Evolutionary conservation across 2,888 invertebrate genomes (phyloP), one percentile per base, ranked within the genome.

Genomic region (Villa cingulata): DNA sequence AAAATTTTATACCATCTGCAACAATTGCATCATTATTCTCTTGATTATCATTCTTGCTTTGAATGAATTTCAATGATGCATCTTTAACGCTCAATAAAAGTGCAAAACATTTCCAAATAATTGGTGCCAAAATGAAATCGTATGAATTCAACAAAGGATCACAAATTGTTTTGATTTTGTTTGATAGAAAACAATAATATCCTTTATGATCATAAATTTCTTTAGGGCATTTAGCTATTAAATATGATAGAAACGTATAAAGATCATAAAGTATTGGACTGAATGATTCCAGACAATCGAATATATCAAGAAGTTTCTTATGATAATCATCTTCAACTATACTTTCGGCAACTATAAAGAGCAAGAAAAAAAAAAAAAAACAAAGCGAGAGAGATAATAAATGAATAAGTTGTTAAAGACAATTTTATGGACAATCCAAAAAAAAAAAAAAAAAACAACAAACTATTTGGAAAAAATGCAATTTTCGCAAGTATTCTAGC

Each of bases 101-200:
- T 0, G 60, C 62, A 18, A 66, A 64, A 4, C 64, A 64, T 53
- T 66, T 65, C 54, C 62, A 54, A n/a, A 57, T 51, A 51, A 59
- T 51, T 16, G 56, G 51, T 40, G 49, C 50, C 15, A 37, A 27
- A 1, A n/a, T 1, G n/a, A 47, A 41, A 14, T 10, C 51, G 51
- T 2, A 53, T 29, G 29, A 10, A 10, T 5, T 12, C 12, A 3
- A 10, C 3, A 12, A 29, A 9, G 29, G 29, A 29, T 29, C 29
- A 29, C 10, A 7, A 29, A 9, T 29, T 29, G 10, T 46, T 0
- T 36, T 3, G 12, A 64, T 58, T 18, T 64, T 55, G 4, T 37
- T 5, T 7, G 59, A 51, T 3, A 68, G 45, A n/a, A 62, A 34
- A 45, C 63, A 60, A 41, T 68, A 66, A 46, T 62, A 59, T 1